Percentiles rank a stretch among this genome's conserved stretches.
Conservation (phyloP, 2,113 vertebrate species). For the Rhegmatorhina hoffmannsi region DNA sequence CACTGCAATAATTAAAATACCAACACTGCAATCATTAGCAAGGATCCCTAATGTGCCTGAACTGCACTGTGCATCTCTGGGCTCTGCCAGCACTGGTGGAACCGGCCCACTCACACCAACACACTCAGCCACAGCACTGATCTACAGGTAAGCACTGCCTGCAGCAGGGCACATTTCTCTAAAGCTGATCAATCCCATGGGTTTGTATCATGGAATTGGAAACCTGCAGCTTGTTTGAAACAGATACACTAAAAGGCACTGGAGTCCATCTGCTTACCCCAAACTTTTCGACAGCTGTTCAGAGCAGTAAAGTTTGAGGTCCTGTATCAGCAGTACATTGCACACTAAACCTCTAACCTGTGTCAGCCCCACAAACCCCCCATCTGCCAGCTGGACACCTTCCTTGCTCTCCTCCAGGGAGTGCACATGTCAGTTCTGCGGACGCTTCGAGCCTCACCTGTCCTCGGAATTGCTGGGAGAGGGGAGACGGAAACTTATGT, state of each 20-base stretch:
- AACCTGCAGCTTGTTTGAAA: neutral
- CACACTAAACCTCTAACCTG: neutral
- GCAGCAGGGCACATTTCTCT: neutral
- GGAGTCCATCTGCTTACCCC: neutral
- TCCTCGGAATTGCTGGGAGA: slow-evolving; percentile 85
- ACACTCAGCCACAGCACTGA: neutral
- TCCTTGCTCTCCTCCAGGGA: neutral
- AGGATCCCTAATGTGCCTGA: neutral
- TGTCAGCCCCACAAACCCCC: neutral
- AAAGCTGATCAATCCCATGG: neutral
- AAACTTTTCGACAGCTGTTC: neutral
- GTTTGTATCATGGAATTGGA: neutral
- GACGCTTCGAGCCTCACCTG: slow-evolving; percentile 74
- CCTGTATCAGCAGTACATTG: neutral
- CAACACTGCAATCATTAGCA: neutral
- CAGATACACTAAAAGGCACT: neutral
- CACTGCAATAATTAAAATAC: neutral
- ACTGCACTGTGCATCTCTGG: neutral
- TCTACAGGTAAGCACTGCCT: neutral
- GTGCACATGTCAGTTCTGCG: accelerated
- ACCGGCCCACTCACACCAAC: neutral
- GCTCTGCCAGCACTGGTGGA: neutral
- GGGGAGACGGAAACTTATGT: slow-evolving; percentile 90
- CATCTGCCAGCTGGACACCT: neutral
- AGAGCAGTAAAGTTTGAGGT: neutral